These are phyloP conservation scores for Archips xylosteana DNA, from an alignment of 2,888 invertebrate genomes.

Conservation along the genomic window DNA sequence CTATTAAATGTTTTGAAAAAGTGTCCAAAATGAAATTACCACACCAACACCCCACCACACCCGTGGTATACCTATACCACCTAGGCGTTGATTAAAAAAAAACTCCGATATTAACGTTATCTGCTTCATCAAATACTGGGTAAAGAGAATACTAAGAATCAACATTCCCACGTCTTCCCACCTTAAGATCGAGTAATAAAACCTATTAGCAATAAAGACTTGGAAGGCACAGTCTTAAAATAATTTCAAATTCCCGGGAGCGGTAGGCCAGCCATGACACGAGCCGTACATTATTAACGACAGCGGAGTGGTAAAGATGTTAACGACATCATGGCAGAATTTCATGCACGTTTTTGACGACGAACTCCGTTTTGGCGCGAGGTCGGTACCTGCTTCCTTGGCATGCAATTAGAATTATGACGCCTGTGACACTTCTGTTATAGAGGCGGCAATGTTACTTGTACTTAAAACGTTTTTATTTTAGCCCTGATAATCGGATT, in stretches of 20 bases:
- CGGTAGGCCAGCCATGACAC: background rate
- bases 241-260: background rate
- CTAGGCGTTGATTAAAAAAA: too few species aligned
- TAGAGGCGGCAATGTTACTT: too few species aligned
- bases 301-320: slow-evolving; percentile 9
- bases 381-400: background rate
- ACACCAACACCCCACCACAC: too few species aligned
- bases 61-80: too few species aligned
- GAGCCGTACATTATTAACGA: slow-evolving; percentile 3
- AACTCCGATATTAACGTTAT: too few species aligned
- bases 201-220: background rate
- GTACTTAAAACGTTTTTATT: too few species aligned
- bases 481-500: too few species aligned
- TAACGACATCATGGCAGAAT: slow-evolving; percentile 6
- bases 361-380: background rate
- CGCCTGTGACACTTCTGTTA: background rate
- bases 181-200: background rate
- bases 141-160: background rate
- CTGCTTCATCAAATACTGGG: background rate
- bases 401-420: background rate
- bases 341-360: slow-evolving; percentile 4
- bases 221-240: background rate
- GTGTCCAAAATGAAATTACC: too few species aligned
- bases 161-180: background rate
- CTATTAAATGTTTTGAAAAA: too few species aligned